Evolutionary conservation across 2,113 vertebrate species (phyloP), one percentile per base, ranked within the genome.

Genomic region (Pseudonaja textilis): DNA sequence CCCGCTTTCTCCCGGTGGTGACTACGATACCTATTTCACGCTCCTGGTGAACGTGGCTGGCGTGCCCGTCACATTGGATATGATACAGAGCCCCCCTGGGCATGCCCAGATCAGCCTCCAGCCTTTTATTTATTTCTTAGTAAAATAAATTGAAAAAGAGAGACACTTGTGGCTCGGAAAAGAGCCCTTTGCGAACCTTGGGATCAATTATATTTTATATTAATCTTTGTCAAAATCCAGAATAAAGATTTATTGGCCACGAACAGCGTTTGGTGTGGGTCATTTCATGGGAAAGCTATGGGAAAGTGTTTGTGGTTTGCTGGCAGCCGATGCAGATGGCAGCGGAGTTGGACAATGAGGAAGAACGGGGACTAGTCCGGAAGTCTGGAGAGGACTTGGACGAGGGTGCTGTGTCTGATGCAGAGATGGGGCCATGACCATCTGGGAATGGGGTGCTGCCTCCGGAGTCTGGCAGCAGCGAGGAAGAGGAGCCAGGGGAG

Each of bases 21-120:
- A 99, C 96, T 99, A 98, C 10, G 98, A 99, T 95, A 94, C 98
- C 59, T 98, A 98, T 93, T 99, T 99, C 97, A 99, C 98, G 8
- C 97, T 99, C 52, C 96, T 99, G 94, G 98, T 99, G 74, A 18
- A 86, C 4, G 92, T n/a, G 0, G 74, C 88, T 0, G 74, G 88
- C 0, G 45, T 90, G 97, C 98, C 98, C 0, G 97, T 98, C 93
- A 98, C 98, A 0, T 96, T 98, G 94, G 98, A 98, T 94, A 98
- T 98, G 98, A 96, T 97, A n/a, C 98, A 97, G 95, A 98, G 98
- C 2, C 96, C 97, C 0, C 97, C 98, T 6, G 98, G 98, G 86
- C 98, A 98, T 96, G 97, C 98, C 3, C 98, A 97, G 98, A 97
- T 98, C 93, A 98, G 98, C 95, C 97, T 98, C 6, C 95, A 96